Evolutionary conservation across 2,888 invertebrate species (phyloP).

Genomic region (Caenorhabditis virilis): DNA sequence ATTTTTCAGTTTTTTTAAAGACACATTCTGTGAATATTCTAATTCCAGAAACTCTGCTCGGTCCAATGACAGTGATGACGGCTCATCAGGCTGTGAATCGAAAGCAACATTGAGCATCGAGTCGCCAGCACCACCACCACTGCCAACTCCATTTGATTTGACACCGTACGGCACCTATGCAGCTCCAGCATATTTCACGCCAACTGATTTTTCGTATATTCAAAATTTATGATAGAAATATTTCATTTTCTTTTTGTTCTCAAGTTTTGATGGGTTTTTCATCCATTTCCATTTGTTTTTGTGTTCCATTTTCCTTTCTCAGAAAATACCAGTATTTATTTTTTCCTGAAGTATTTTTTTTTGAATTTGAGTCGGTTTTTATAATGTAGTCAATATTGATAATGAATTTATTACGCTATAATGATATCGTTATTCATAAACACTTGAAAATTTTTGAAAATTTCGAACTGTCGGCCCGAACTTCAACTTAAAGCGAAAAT

Average conservation of each 20-base stretch:
- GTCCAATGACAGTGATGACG: constrained; percentile 50
- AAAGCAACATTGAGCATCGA: constrained; percentile 24
- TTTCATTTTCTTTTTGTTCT: not conserved
- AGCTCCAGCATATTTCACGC: constrained; percentile 7
- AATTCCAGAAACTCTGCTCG: constrained; percentile 27
- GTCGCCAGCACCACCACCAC: constrained; percentile 16
- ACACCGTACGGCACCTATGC: constrained; percentile 24
- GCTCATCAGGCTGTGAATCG: constrained; percentile 53
- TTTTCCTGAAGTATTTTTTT: too few species aligned
- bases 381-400: too few species aligned
- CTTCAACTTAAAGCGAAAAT: too few species aligned
- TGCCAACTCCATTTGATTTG: constrained; percentile 22
- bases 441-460: too few species aligned
- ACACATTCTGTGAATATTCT: not conserved
- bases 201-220: constrained; percentile 28
- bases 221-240: constrained; percentile 25
- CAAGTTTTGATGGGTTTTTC: constrained; percentile 2
- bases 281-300: not conserved
- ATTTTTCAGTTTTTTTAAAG: too few species aligned
- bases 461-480: too few species aligned
- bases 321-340: too few species aligned
- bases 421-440: too few species aligned
- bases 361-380: too few species aligned
- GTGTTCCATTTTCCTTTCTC: not conserved
- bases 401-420: too few species aligned